Percentiles rank a stretch among this genome's conserved stretches.
phyloP scores from a whole-genome alignment of 2,888 invertebrate species.

The Orthosia gracilis region DNA sequence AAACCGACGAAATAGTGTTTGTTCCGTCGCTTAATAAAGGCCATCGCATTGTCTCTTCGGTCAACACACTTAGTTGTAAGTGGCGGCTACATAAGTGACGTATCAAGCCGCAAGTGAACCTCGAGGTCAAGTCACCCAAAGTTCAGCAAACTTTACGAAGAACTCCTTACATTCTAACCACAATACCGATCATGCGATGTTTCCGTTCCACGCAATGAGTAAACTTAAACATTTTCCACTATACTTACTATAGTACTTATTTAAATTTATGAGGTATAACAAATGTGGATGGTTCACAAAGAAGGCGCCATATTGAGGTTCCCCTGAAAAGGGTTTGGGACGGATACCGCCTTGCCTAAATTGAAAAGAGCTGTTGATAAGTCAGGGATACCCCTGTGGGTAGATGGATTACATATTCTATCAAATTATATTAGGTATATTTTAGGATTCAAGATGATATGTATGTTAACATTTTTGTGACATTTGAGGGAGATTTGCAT shows the following conservation, averaged over 20 bases:
- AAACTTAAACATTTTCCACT: constrained; percentile 37
- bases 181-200: constrained; percentile 52
- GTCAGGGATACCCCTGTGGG: constrained; percentile 51
- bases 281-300: constrained; percentile 63
- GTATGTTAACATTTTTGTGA: constrained; percentile 34
- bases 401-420: constrained; percentile 39
- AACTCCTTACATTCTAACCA: constrained; percentile 42
- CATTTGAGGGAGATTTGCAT: background rate
- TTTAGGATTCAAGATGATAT: constrained; percentile 27
- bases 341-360: constrained; percentile 52
- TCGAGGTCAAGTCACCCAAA: constrained; percentile 52
- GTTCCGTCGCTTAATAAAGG: constrained; percentile 40
- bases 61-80: constrained; percentile 57
- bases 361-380: constrained; percentile 64
- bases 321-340: constrained; percentile 60
- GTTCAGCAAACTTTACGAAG: constrained; percentile 42
- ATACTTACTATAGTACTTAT: constrained; percentile 58
- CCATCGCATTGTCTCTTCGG: constrained; percentile 36
- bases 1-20: constrained; percentile 38
- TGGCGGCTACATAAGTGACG: constrained; percentile 56
- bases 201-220: constrained; percentile 52
- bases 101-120: constrained; percentile 43
- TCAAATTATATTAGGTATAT: constrained; percentile 33
- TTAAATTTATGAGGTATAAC: constrained; percentile 56
- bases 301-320: constrained; percentile 60